Conservation (phyloP, 2,797 vertebrate genomes). For the Eidolon dupreanum region DNA sequence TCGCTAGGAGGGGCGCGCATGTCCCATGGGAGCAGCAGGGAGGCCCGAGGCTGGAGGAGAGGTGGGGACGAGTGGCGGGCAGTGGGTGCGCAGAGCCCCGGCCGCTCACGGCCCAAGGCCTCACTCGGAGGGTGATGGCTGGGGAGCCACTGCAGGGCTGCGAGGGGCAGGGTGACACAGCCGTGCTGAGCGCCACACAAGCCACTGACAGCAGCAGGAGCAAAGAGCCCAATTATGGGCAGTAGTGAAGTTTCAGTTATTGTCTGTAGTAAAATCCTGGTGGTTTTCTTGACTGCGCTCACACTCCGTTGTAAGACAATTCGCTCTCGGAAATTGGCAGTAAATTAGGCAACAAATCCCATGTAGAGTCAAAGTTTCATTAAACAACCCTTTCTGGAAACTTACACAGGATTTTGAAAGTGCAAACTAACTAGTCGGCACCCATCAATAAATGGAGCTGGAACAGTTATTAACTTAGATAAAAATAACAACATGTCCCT, state of each 20-base stretch:
- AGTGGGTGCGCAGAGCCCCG: too few species aligned
- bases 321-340: not conserved
- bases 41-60: too few species aligned
- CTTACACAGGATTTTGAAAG: not conserved
- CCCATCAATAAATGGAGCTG: not conserved
- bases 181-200: not conserved
- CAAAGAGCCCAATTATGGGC: not conserved
- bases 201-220: not conserved
- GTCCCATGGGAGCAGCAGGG: too few species aligned
- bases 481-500: not conserved
- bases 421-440: not conserved
- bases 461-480: not conserved
- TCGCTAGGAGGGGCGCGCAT: too few species aligned
- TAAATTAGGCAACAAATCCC: not conserved
- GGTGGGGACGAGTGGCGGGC: too few species aligned
- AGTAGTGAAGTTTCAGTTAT: not conserved
- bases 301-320: not conserved
- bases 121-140: too few species aligned
- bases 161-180: not conserved
- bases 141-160: fast-evolving
- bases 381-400: not conserved
- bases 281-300: not conserved
- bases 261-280: not conserved
- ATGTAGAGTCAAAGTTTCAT: not conserved
- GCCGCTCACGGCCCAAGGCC: too few species aligned